Percentiles rank a stretch among this genome's conserved stretches.
Evolutionary conservation across 2,888 invertebrate genomes (phyloP).

Genomic region (Adelognathus sp.): DNA sequence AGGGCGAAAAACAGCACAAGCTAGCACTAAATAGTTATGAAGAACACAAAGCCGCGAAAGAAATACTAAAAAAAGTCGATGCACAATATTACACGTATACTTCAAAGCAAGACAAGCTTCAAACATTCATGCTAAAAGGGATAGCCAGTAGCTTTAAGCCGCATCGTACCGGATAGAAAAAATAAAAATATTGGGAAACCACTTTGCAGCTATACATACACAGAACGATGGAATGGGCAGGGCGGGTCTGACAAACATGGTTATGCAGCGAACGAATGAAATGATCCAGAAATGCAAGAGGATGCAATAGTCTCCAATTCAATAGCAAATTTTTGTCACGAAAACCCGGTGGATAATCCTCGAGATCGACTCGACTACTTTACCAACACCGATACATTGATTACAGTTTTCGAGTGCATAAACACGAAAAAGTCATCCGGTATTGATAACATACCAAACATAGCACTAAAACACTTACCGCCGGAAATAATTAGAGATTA

Average conservation of each 20-base stretch:
- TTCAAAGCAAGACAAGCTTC: conserved; percentile 1
- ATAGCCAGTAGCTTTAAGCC: conserved; percentile 23
- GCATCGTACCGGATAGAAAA: neutral
- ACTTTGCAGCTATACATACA: neutral
- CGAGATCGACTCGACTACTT: neutral
- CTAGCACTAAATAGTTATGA: neutral
- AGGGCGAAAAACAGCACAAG: neutral
- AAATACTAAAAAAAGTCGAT: neutral
- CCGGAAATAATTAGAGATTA: neutral
- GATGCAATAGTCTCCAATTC: neutral
- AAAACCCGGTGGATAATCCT: neutral
- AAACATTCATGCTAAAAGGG: conserved; percentile 17
- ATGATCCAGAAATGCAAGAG: neutral
- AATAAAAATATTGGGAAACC: neutral
- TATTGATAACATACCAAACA: neutral
- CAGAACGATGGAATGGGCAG: conserved; percentile 16
- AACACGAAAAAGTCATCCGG: conserved; percentile 15
- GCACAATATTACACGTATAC: conserved; percentile 14
- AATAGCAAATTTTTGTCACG: neutral
- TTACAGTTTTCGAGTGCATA: conserved; percentile 30
- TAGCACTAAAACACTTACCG: neutral
- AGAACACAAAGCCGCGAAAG: neutral
- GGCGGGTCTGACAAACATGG: neutral
- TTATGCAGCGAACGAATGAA: neutral
- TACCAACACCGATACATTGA: neutral